Evolutionary conservation across 2,113 vertebrate species (phyloP).

Genomic region (Pomatostomus ruficeps): DNA sequence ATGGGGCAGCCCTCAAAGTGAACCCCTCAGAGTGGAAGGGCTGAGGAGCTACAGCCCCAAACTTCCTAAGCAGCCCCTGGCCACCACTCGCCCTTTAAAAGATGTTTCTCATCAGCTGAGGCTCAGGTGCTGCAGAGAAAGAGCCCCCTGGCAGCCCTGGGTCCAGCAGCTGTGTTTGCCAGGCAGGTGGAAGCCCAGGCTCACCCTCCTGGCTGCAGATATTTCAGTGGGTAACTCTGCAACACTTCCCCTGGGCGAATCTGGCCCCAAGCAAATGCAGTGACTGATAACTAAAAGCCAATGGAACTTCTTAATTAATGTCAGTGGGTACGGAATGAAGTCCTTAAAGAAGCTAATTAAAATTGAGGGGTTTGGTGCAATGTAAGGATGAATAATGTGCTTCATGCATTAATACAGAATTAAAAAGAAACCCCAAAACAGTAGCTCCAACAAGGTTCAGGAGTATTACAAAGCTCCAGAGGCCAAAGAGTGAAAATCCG

Average conservation of each 20-base stretch:
- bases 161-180: background rate
- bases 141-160: background rate
- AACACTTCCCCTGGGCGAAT: background rate
- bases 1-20: accelerated
- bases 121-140: background rate
- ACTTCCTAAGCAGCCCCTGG: background rate
- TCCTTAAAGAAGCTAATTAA: conserved; percentile 41
- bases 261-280: background rate
- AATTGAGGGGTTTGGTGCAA: background rate
- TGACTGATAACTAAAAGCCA: background rate
- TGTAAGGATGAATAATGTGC: background rate
- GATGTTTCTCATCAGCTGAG: background rate
- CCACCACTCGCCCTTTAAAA: background rate
- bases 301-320: conserved; percentile 16
- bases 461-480: background rate
- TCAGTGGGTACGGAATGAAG: background rate
- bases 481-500: background rate
- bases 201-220: background rate
- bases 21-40: background rate
- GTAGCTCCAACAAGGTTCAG: background rate
- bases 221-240: background rate
- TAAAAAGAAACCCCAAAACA: background rate
- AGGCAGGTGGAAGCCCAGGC: background rate
- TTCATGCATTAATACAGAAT: background rate
- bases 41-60: accelerated